These are phyloP conservation scores for Enteromius argenteus DNA, from an alignment of 2,797 vertebrate genomes.

Conservation along the genomic window DNA sequence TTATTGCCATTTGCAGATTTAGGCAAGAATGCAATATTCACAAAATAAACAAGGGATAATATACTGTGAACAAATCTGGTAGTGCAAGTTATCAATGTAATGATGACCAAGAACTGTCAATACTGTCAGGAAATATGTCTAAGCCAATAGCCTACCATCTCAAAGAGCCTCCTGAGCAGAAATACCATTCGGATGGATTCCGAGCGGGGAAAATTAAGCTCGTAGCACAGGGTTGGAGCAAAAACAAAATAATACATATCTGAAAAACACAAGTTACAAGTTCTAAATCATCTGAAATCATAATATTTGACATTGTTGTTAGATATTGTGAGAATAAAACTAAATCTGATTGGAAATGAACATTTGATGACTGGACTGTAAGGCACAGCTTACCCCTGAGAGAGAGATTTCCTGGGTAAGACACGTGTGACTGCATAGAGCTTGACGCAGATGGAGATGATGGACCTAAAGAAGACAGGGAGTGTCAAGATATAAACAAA, in stretches of 20 bases:
- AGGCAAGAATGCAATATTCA: conserved; percentile 18
- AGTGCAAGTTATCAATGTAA: neutral
- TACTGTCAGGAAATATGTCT: conserved; percentile 7
- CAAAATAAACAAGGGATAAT: conserved; percentile 11
- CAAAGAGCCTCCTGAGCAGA: conserved; percentile 85
- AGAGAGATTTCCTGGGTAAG: conserved; percentile 89
- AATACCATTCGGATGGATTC: conserved; percentile 86
- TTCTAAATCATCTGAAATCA: neutral
- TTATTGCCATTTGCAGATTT: conserved; percentile 39
- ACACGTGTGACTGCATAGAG: conserved; percentile 64
- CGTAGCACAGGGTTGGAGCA: conserved; percentile 91
- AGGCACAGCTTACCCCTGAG: conserved; percentile 75
- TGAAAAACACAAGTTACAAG: conserved; percentile 58
- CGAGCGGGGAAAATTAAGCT: conserved; percentile 92
- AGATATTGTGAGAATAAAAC: neutral
- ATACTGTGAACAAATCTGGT: conserved; percentile 16
- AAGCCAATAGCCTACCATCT: conserved; percentile 81
- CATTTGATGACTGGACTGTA: neutral
- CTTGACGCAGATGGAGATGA: conserved; percentile 66
- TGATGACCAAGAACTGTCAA: conserved; percentile 1
- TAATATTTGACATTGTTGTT: neutral
- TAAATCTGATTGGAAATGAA: neutral
- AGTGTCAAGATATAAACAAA: conserved; percentile 23
- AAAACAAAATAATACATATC: conserved; percentile 90
- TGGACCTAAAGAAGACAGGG: conserved; percentile 70